These are phyloP conservation scores for Arbacia lixula DNA, from an alignment of 53 echinoderm and acorn worm species.

Conservation along the genomic window DNA sequence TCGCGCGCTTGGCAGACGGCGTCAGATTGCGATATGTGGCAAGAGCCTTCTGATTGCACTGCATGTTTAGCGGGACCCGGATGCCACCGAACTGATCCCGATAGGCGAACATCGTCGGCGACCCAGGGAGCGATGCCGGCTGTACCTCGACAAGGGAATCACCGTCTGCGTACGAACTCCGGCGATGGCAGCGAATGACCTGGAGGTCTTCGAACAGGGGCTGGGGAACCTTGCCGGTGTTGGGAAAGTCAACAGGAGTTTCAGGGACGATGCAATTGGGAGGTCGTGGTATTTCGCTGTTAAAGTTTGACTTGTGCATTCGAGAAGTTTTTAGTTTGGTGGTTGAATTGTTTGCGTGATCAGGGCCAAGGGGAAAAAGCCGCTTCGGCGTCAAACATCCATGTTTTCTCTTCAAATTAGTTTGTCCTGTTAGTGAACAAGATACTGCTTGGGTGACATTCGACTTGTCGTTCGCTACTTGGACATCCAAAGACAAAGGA, in stretches of 20 bases:
- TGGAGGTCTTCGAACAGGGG: neutral
- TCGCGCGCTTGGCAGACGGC: too few species aligned
- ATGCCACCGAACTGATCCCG: neutral
- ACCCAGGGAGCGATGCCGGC: conserved; percentile 4
- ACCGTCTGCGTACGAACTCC: conserved; percentile 28
- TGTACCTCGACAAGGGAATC: conserved; percentile 39
- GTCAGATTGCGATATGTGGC: neutral
- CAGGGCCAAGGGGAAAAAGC: conserved; percentile 5
- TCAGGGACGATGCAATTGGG: too few species aligned
- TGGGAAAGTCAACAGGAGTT: neutral
- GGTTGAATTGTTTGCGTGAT: neutral
- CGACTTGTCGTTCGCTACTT: too few species aligned
- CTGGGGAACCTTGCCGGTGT: neutral
- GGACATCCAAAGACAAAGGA: too few species aligned
- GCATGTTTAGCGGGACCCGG: conserved; percentile 24
- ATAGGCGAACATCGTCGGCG: conserved; percentile 43
- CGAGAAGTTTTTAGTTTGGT: neutral
- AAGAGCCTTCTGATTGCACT: conserved; percentile 25
- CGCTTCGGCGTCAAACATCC: neutral
- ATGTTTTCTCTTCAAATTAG: too few species aligned
- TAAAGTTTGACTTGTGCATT: neutral
- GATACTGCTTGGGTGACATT: too few species aligned
- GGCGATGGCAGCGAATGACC: conserved; percentile 11
- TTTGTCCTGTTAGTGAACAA: too few species aligned
- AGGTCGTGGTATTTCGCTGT: too few species aligned